Evolutionary conservation across 2,113 vertebrate genomes (phyloP), one percentile per base, ranked within the genome.

Genomic region (Oryzias melastigma): DNA sequence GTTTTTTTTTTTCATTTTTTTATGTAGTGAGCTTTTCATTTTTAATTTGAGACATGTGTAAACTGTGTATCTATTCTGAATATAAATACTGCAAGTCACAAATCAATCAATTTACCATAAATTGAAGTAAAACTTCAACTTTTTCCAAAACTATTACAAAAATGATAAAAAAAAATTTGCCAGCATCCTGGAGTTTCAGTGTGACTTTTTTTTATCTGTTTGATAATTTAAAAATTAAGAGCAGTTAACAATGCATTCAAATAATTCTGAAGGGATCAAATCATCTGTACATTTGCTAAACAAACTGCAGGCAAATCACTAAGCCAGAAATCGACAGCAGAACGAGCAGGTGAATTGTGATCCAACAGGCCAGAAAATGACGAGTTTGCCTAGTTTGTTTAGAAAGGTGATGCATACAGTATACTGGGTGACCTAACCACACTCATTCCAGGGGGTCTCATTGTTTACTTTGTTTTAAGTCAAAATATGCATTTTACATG

Each of bases 221-320:
- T 68, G 71, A 24, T 52, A 54, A 27, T 41, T n/a, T 49, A n/a
- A 59, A 41, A 54, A 54, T 63, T 60, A 48, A 62, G 51, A 63
- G 48, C 49, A 62, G 60, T 58, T 55, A 58, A 78, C 64, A 65
- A 60, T 56, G 51, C n/a, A 57, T 44, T 61, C 46, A 64, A 47
- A 74, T 71, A 52, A 42, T 18, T 27, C 56, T 52, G 45, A 74
- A 46, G 22, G n/a, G 42, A 49, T n/a, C 43, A 19, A 44, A 56
- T 24, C 24, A 4, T 12, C 3, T 5, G 22, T 16, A 42, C 49
- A 81, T 85, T 77, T 86, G 81, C 71, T 78, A 81, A 79, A 68
- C 69, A 81, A 83, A 83, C 20, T 49, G 27, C 35, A 80, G 63
- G 76, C 62, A 84, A 87, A 77, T 80, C 18, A 44, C 25, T n/a